A percentile compares a stretch with the other conserved stretches of the same genome.
These are phyloP conservation scores for Alcedo atthis DNA, from an alignment of 2,797 vertebrate genomes.

Conservation along the genomic window DNA sequence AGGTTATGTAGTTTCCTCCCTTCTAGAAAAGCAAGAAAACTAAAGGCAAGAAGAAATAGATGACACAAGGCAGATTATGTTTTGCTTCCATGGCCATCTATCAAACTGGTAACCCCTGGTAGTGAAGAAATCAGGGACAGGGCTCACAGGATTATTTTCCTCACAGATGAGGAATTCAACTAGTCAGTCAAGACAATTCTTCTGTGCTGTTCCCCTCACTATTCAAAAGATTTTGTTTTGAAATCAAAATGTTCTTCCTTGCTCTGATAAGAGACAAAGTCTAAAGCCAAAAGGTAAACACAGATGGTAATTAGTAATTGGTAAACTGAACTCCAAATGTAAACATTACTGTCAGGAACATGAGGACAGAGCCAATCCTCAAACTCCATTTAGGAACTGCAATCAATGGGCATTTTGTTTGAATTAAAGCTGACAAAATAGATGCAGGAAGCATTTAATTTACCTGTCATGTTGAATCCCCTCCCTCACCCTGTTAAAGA, in stretches of 20 bases:
- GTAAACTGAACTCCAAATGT: constrained; percentile 3
- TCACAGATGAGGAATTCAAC: not conserved
- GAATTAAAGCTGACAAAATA: constrained; percentile 8
- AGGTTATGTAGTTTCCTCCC: not conserved
- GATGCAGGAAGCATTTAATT: not conserved
- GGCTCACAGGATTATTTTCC: not conserved
- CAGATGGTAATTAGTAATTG: not conserved
- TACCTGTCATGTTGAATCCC: not conserved
- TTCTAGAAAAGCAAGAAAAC: not conserved
- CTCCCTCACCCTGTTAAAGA: not conserved
- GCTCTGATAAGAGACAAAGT: not conserved
- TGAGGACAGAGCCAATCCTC: not conserved
- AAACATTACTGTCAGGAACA: constrained; percentile 15
- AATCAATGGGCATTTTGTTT: not conserved
- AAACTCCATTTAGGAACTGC: not conserved
- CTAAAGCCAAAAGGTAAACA: constrained; percentile 35
- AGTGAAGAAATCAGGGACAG: not conserved
- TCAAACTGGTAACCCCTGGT: not conserved
- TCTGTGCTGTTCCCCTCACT: not conserved
- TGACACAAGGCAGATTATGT: not conserved
- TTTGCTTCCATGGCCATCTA: not conserved
- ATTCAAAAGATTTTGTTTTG: not conserved
- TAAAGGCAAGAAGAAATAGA: not conserved
- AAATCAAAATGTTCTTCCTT: not conserved
- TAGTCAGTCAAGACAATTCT: not conserved